Base-by-base conservation (phyloP, 2,797 vertebrate genomes). In the Euthynnus affinis region DNA sequence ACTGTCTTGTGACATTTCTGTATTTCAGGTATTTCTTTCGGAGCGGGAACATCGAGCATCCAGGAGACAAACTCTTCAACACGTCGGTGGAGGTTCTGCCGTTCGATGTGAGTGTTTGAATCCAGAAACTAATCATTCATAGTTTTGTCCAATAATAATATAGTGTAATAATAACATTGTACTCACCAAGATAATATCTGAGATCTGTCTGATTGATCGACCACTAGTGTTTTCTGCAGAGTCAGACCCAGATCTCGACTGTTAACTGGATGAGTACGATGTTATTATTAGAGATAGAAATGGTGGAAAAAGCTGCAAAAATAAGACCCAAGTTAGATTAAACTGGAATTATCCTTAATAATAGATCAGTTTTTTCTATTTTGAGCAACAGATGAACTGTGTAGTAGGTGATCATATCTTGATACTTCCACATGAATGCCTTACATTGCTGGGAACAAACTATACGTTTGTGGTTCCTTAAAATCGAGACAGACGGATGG, bases 61-160 rank as follows among this genome's bases (percentile, higher is more conserved):
- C 98, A 2, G 97, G 99, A 80, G 98, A 99, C 94, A 99, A 99
- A 93, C 97, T 99, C 53, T 98, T 97, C 95, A 99, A 99, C 92
- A 99, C 98, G 0, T 97, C 97, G 0, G 97, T 99, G 89, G 98
- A 99, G 92, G 98, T 99, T 89, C 93, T 98, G 87, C 98, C 98
- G 0, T 98, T 99, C 7, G 98, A 99, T 0, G 98, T 99, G 93
- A 98, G 98, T 96, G 18, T 34, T 8, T 0, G 59, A 42, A 27
- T 20, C 73, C 44, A 27, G 13, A 20, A 14, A 12, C 7, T 13
- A 18, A 5, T 44, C 10, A 9, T 20, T 32, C 29, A 32, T 32
- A 32, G 29, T 32, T 32, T 32, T 32, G 29, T 32, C 29, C 29
- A 32, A 32, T 32, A 32, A 32, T 6, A 32, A 32, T 32, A n/a